Evolutionary conservation across 1,140 invertebrate species (phyloP), one percentile per base, ranked within the genome.

Genomic region (Gryllus bimaculatus): DNA sequence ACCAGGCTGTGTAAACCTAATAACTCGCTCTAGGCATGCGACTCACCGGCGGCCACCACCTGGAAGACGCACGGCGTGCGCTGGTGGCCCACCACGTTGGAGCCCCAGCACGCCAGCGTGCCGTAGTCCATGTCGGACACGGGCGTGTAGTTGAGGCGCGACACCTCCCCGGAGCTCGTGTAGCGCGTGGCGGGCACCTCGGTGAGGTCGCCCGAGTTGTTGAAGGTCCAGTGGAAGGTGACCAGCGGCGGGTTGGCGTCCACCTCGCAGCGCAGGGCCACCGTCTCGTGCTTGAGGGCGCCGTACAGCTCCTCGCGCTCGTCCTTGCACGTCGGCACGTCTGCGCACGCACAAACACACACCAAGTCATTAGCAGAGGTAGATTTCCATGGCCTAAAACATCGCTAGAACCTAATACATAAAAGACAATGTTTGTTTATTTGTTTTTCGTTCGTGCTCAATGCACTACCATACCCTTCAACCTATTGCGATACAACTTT

Each of bases 221-320:
- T 95, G 88, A 96, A 95, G 74, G 93, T 94, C 94, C 94, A 95
- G 81, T 94, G 93, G 85, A 94, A 96, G 84, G 91, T 91, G 82
- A 92, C 89, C 13, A 92, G 88, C 0, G 93, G 89, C 12, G 95
- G 95, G 83, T 96, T 95, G 80, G 94, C 92, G 82, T 95, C 94
- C 79, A 96, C 94, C 82, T 93, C 91, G 84, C 95, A 97, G 81
- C 91, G 90, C 80, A 97, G 86, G 73, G 90, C 89, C 15, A 95
- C 91, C 15, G 93, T 94, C 85, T 96, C 95, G 83, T 95, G 92
- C 83, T 94, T 94, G 78, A 95, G 87, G 8, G 94, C 94, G 4
- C 95, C 94, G 79, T 93, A 91, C 8, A 95, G 88, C 84, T 93
- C 92, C 83, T 94, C 93, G 81, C 89, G 89, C 77, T 85, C 87